These are phyloP conservation scores for Pseudochromis fuscus DNA, from an alignment of 2,797 vertebrate species.

Conservation along the genomic window DNA sequence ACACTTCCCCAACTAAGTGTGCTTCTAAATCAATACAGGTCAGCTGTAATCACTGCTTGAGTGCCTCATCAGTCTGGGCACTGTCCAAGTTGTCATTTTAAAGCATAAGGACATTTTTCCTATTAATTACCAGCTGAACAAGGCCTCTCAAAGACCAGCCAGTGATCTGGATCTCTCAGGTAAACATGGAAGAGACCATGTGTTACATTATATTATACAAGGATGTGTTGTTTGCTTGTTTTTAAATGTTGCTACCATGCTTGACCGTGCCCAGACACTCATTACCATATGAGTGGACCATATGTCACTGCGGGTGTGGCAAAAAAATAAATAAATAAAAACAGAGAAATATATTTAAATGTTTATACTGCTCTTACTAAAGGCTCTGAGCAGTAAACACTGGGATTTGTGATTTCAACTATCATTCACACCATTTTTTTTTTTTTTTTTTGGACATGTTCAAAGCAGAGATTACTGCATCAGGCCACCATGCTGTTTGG, in stretches of 20 bases:
- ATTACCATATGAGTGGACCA: background rate
- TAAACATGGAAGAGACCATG: background rate
- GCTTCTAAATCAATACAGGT: slow-evolving; percentile 2
- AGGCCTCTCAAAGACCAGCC: background rate
- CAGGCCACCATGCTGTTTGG: background rate
- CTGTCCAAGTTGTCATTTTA: background rate
- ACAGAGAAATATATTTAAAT: background rate
- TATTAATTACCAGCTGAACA: background rate
- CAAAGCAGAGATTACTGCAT: background rate
- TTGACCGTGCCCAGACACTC: background rate
- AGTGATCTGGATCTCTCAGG: background rate
- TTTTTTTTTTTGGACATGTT: background rate
- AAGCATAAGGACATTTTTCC: background rate
- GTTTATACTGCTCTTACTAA: background rate
- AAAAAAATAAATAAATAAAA: too few species aligned
- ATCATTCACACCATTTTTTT: background rate
- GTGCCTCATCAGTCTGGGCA: background rate
- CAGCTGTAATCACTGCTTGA: slow-evolving; percentile 15
- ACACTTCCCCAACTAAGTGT: background rate
- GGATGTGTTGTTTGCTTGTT: background rate
- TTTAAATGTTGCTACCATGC: background rate
- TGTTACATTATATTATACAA: background rate
- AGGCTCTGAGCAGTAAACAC: background rate
- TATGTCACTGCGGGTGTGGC: background rate
- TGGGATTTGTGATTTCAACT: background rate